Percentiles rank a stretch among this genome's conserved stretches.
Evolutionary conservation across 2,113 vertebrate genomes (phyloP).

Genomic region (Bos taurus): ARS-UCD2.0 NC_037335.1:82194001-82194500

Average conservation of each 20-base stretch:
- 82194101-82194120: background rate
- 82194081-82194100: background rate
- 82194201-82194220: accelerated
- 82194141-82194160: background rate
- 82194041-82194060: background rate
- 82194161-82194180: accelerated
- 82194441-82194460: background rate
- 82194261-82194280: background rate
- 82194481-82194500: background rate
- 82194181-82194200: background rate
- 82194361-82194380: background rate
- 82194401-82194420: background rate
- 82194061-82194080: background rate
- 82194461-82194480: background rate
- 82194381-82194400: background rate
- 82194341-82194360: background rate
- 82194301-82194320: background rate
- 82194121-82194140: background rate
- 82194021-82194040: background rate
- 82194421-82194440: background rate
- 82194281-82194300: background rate
- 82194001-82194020: background rate
- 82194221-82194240: background rate
- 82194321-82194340: background rate
- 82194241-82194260: background rate